Conservation (phyloP, 2,888 invertebrate species). For the Ennomos fuscantarius region DNA sequence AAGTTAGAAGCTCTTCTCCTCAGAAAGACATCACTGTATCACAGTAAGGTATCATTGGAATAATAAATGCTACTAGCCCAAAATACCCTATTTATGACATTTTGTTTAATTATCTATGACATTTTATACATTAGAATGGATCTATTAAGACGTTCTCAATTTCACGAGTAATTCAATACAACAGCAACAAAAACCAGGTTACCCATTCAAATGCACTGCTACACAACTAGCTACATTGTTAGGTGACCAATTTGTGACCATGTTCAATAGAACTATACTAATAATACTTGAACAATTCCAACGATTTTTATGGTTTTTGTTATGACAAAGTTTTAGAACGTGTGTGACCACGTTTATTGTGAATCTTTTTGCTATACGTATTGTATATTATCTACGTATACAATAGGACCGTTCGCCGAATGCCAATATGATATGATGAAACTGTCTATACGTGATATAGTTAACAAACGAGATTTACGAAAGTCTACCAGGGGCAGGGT, state of each 20-base stretch:
- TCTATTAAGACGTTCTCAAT: constrained; percentile 33
- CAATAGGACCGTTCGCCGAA: constrained; percentile 34
- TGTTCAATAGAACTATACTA: constrained; percentile 3
- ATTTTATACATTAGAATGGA: constrained; percentile 10
- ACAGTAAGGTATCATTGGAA: not conserved
- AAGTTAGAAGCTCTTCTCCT: too few relatives aligned
- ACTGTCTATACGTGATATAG: constrained; percentile 66
- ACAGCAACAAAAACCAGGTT: constrained; percentile 47
- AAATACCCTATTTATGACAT: too few relatives aligned
- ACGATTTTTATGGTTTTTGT: not conserved
- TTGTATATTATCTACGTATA: not conserved
- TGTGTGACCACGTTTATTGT: not conserved
- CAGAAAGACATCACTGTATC: too few relatives aligned
- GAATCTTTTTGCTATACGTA: too few relatives aligned
- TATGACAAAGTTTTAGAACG: not conserved
- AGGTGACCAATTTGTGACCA: constrained; percentile 1
- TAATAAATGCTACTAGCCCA: not conserved
- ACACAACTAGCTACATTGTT: constrained; percentile 15
- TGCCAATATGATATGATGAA: constrained; percentile 67
- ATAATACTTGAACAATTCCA: not conserved
- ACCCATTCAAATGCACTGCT: constrained; percentile 55
- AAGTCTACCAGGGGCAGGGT: constrained; percentile 52
- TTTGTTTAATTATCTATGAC: constrained; percentile 8
- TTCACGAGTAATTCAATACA: constrained; percentile 33
- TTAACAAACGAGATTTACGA: constrained; percentile 73